Evolutionary conservation across 1,140 invertebrate species (phyloP), one percentile per base, ranked within the genome.

Genomic region (Zaprionus taronus): DNA sequence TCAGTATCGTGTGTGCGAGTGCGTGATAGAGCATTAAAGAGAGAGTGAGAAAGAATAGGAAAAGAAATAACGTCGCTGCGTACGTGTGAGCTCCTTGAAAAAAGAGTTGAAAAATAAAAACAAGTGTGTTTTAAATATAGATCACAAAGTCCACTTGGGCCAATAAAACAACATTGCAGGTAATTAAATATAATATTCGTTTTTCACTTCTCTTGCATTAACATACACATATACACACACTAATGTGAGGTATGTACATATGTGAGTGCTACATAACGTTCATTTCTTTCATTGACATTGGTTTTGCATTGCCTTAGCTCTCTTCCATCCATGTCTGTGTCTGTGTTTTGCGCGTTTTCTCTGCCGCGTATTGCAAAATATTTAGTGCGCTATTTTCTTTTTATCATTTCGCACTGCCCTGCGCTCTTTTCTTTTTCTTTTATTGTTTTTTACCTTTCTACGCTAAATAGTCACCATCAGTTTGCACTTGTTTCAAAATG

Each of bases 71-170:
- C 28, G 26, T 26, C 26, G n/a, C 44, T 74, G 36, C 28, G 62
- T 72, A n/a, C 28, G 55, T 58, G 56, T 67, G 62, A 44, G 31
- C 41, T 75, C 55, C 55, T 60, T 64, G 34, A 72, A 60, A 63
- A 53, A 44, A 26, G n/a, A 69, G 20, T 47, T 15, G 20, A 57
- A 11, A 67, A 73, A 73, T 80, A 65, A 53, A 77, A 53, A 71
- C 55, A 62, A 69, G 67, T 79, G 72, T 60, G 67, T 77, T 78
- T 71, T 85, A 90, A 85, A 80, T 77, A 84, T 81, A 85, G 79
- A 85, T 77, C 74, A 71, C 76, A 85, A 60, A 85, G 76, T 85
- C 73, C 85, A 89, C 75, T 81, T 90, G 79, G 84, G 55, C 70
- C 79, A 81, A 89, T 66, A 75, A 51, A 22, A 49, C 26, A 63